A percentile compares a stretch with the other conserved stretches of the same genome.
These are phyloP conservation scores for Anhinga anhinga DNA, from an alignment of 2,113 vertebrate genomes.

Conservation along the genomic window DNA sequence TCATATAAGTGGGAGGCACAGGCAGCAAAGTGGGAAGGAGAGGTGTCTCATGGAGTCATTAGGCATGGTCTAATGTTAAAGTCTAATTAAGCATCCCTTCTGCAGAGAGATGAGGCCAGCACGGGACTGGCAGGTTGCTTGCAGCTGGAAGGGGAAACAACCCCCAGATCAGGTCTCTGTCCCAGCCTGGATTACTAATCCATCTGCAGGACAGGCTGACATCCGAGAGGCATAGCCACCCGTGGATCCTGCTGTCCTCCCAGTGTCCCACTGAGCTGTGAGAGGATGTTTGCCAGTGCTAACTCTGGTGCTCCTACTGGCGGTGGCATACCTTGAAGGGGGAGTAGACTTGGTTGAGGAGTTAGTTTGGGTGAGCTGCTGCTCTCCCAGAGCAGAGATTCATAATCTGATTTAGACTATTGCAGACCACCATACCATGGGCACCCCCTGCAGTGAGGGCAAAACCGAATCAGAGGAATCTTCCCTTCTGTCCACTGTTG, in stretches of 20 bases:
- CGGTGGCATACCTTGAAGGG: not conserved
- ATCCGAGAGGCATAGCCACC: not conserved
- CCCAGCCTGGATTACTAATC: not conserved
- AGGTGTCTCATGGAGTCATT: not conserved
- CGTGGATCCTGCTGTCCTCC: not conserved
- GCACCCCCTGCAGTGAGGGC: not conserved
- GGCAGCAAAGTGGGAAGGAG: not conserved
- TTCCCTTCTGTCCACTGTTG: not conserved
- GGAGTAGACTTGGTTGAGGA: not conserved
- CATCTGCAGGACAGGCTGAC: not conserved
- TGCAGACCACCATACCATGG: fast-evolving
- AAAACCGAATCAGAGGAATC: not conserved
- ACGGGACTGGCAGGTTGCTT: not conserved
- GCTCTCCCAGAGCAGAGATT: not conserved
- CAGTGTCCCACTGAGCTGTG: not conserved
- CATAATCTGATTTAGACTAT: not conserved
- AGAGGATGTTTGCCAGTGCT: not conserved
- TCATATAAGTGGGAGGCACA: not conserved
- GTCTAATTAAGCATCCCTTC: not conserved
- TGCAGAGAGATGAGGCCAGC: not conserved
- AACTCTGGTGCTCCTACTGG: not conserved
- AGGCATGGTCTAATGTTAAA: not conserved
- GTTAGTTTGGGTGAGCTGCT: not conserved
- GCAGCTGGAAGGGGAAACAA: not conserved
- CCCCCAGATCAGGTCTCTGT: not conserved